Conservation (phyloP, 2,113 vertebrate genomes). For the Alosa alosa region DNA sequence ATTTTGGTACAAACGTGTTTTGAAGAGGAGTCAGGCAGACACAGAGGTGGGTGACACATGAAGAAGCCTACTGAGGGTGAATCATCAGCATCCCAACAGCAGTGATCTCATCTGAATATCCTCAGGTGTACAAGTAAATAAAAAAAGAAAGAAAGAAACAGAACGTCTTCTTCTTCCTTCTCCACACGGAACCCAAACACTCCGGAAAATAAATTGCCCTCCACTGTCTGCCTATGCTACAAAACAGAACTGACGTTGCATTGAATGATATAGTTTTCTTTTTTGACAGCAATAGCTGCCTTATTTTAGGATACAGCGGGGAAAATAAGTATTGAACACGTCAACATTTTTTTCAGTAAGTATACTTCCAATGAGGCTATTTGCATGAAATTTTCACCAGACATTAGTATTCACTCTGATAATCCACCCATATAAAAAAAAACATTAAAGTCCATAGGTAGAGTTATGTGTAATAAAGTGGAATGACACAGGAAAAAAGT, state of each 20-base stretch:
- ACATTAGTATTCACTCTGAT: too few relatives aligned
- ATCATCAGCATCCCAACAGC: not conserved
- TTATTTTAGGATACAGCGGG: not conserved
- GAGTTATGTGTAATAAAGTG: too few relatives aligned
- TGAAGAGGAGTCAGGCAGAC: conserved; percentile 5
- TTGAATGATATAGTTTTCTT: not conserved
- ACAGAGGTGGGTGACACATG: conserved; percentile 2
- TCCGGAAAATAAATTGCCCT: not conserved
- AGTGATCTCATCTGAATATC: conserved; percentile 7
- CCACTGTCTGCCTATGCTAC: not conserved
- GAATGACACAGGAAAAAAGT: too few relatives aligned
- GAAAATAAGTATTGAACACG: too few relatives aligned
- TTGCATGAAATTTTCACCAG: too few relatives aligned
- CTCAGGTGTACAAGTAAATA: not conserved
- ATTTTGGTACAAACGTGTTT: conserved; percentile 13
- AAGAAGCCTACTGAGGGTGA: not conserved
- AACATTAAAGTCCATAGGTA: too few relatives aligned
- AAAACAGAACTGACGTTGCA: not conserved
- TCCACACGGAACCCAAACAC: not conserved
- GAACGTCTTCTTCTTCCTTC: not conserved
- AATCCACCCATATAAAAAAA: too few relatives aligned
- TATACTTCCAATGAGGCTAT: too few relatives aligned
- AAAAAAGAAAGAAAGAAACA: not conserved
- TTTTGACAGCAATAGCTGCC: not conserved
- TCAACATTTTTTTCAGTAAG: too few relatives aligned